These are phyloP conservation scores for Ornithoptera alexandrae DNA, from an alignment of 2,888 invertebrate genomes.

Conservation along the genomic window DNA sequence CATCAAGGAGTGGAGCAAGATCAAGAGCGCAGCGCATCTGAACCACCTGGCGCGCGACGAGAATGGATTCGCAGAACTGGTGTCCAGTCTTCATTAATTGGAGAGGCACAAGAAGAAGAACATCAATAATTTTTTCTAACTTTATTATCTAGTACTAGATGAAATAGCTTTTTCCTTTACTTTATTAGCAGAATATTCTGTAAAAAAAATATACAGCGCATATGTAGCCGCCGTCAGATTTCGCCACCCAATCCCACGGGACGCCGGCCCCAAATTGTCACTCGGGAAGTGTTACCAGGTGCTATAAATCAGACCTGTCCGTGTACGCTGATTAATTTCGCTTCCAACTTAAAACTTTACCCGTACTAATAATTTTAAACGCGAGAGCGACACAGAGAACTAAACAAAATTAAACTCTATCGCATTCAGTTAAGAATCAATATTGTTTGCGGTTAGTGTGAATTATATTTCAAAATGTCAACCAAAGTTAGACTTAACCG, in stretches of 20 bases:
- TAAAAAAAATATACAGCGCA: too few relatives aligned
- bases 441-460: not conserved
- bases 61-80: too few relatives aligned
- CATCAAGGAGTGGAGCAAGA: too few relatives aligned
- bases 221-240: not conserved
- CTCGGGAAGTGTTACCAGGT: constrained; percentile 40
- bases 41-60: too few relatives aligned
- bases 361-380: constrained; percentile 33
- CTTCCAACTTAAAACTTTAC: constrained; percentile 37
- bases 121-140: too few relatives aligned
- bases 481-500: constrained; percentile 10
- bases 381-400: not conserved
- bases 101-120: too few relatives aligned
- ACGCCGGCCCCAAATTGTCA: constrained; percentile 20
- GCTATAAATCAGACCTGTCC: constrained; percentile 43
- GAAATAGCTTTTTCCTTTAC: too few relatives aligned
- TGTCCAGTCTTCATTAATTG: too few relatives aligned
- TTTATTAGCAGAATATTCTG: too few relatives aligned
- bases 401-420: constrained; percentile 8
- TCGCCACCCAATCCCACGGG: constrained; percentile 11
- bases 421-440: not conserved
- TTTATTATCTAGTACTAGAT: too few relatives aligned
- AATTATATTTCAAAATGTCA: not conserved
- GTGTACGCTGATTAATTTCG: constrained; percentile 41
- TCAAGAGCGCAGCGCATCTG: too few relatives aligned